phyloP scores from a whole-genome alignment of 2,888 invertebrate genomes.

The Tipula unca region DNA sequence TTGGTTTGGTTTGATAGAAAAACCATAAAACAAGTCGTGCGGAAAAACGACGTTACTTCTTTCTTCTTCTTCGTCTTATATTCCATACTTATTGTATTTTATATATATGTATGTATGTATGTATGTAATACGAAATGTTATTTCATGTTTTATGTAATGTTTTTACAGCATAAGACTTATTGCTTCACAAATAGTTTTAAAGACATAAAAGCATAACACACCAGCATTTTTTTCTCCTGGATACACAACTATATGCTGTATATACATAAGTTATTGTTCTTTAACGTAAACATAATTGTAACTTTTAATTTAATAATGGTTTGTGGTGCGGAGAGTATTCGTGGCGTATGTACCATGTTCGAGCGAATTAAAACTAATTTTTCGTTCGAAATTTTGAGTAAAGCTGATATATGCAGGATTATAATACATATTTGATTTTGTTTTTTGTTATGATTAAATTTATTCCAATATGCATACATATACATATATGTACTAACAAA shows the following conservation, averaged over 20 bases:
- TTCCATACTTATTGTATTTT: too few relatives aligned
- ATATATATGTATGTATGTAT: too few relatives aligned
- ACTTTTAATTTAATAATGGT: too few relatives aligned
- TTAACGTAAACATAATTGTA: not conserved
- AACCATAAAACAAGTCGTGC: not conserved
- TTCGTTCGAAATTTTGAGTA: not conserved
- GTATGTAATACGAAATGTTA: not conserved
- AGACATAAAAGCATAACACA: not conserved
- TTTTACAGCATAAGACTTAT: not conserved
- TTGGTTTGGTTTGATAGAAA: not conserved
- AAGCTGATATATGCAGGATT: not conserved
- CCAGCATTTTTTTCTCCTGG: not conserved
- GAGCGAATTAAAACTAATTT: not conserved
- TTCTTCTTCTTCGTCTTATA: not conserved
- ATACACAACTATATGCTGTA: not conserved
- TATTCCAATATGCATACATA: not conserved
- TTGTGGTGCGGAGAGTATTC: too few relatives aligned
- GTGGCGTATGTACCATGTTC: too few relatives aligned
- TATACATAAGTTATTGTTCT: not conserved
- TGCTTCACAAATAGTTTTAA: not conserved
- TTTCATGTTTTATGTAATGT: not conserved
- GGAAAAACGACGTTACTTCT: not conserved
- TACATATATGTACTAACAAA: not conserved
- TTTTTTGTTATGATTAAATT: not conserved
- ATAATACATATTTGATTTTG: not conserved